Percentiles rank a stretch among this genome's conserved stretches.
These are phyloP conservation scores for Ictidomys tridecemlineatus DNA, from an alignment of 2,113 vertebrate genomes.

Conservation along the genomic window DNA sequence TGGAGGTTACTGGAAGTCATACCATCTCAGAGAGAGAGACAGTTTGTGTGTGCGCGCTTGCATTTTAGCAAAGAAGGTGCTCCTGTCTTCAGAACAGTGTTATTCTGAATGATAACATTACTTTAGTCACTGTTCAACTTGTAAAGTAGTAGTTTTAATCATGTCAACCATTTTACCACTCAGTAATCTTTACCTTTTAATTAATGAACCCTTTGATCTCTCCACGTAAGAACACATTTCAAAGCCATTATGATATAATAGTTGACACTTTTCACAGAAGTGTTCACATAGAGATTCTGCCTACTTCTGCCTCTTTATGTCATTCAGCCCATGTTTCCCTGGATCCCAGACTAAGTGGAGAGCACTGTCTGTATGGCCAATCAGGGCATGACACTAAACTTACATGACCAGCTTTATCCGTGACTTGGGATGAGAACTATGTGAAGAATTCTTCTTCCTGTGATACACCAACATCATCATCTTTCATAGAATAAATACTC, in stretches of 20 bases:
- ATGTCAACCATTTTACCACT: neutral
- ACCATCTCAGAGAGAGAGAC: neutral
- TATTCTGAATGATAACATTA: neutral
- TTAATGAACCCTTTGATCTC: neutral
- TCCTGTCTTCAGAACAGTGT: neutral
- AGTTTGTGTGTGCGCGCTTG: neutral
- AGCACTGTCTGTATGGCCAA: neutral
- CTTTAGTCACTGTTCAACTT: neutral
- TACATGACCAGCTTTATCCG: neutral
- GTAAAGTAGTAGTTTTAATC: neutral
- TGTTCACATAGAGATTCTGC: neutral
- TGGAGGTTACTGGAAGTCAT: neutral
- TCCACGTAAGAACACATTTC: neutral
- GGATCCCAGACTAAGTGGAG: neutral
- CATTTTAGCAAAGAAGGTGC: neutral
- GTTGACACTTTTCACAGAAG: neutral
- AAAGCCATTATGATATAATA: neutral
- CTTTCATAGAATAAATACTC: slow-evolving; percentile 12
- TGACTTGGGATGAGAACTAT: neutral
- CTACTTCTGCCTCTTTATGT: neutral
- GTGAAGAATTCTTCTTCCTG: slow-evolving; percentile 27
- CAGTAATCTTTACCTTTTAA: neutral
- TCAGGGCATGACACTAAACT: neutral
- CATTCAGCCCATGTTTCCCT: neutral
- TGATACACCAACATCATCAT: neutral